Conservation (phyloP, 2,113 vertebrate genomes). For the Patagioenas fasciata region DNA sequence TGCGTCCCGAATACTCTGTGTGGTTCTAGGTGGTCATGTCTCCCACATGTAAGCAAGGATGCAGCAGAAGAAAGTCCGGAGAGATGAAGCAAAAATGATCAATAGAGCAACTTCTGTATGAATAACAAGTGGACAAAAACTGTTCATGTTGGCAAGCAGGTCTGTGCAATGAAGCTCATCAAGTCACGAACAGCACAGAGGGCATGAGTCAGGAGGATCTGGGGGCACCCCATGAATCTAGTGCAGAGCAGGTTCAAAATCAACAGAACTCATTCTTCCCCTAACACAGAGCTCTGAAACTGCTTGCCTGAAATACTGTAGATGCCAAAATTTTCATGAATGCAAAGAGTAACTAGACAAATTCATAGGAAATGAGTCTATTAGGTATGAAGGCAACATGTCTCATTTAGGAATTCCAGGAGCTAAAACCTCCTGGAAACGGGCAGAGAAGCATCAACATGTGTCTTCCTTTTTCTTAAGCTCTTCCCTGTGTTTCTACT, state of each 20-base stretch:
- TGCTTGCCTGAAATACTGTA: neutral
- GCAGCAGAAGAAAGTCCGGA: neutral
- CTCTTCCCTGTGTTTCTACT: neutral
- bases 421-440: neutral
- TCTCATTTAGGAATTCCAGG: neutral
- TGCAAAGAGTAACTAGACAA: neutral
- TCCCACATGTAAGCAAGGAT: neutral
- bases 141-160: accelerated
- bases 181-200: neutral
- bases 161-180: accelerated
- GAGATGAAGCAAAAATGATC: neutral
- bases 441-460: neutral
- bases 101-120: neutral
- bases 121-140: neutral
- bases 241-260: neutral
- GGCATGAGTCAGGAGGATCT: too few relatives aligned
- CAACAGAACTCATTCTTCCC: neutral
- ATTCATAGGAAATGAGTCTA: neutral
- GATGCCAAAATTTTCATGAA: neutral
- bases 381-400: neutral
- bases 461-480: neutral
- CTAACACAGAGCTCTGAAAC: neutral
- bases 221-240: neutral
- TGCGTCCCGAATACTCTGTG: neutral
- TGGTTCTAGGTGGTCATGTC: neutral